Evolutionary conservation across 1,140 invertebrate genomes (phyloP).

Genomic region (Drosophila micromelanica): DNA sequence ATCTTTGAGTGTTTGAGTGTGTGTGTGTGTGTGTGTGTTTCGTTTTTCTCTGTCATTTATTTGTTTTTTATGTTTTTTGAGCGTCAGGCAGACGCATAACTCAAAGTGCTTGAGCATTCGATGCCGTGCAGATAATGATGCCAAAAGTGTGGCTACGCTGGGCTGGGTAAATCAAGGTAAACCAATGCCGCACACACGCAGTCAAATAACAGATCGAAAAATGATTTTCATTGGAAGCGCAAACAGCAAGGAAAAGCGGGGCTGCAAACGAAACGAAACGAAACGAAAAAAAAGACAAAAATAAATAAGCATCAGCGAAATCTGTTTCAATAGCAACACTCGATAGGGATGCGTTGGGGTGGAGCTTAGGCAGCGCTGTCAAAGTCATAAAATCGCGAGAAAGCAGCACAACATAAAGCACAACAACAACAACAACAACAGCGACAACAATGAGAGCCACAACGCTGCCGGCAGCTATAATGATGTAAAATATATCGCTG

Average conservation of each 20-base stretch:
- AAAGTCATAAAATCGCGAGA: constrained; percentile 80
- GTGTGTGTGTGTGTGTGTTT: constrained; percentile 39
- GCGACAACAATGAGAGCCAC: constrained; percentile 28
- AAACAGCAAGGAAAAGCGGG: constrained; percentile 10
- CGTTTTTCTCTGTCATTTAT: constrained; percentile 73
- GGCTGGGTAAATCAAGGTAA: constrained; percentile 57
- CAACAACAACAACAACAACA: constrained; percentile 40
- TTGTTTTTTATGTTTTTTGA: constrained; percentile 76
- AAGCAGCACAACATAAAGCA: constrained; percentile 60
- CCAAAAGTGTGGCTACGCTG: constrained; percentile 69
- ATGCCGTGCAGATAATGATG: constrained; percentile 79
- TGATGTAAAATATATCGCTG: constrained; percentile 81
- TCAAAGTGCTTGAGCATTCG: constrained; percentile 73
- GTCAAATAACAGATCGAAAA: constrained; percentile 81
- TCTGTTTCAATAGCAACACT: constrained; percentile 67
- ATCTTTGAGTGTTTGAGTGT: constrained; percentile 6
- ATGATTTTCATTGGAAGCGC: constrained; percentile 70
- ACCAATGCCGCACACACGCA: constrained; percentile 4
- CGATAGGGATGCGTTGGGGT: constrained; percentile 19
- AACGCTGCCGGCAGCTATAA: constrained; percentile 62
- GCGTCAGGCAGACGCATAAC: constrained; percentile 73
- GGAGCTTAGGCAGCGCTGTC: constrained; percentile 28
- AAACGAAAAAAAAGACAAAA: no score
- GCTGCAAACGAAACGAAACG: constrained; percentile 19
- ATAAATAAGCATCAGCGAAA: constrained; percentile 72